Evolutionary conservation across 2,888 invertebrate species (phyloP), one percentile per base, ranked within the genome.

Genomic region (Ochropacha duplaris): DNA sequence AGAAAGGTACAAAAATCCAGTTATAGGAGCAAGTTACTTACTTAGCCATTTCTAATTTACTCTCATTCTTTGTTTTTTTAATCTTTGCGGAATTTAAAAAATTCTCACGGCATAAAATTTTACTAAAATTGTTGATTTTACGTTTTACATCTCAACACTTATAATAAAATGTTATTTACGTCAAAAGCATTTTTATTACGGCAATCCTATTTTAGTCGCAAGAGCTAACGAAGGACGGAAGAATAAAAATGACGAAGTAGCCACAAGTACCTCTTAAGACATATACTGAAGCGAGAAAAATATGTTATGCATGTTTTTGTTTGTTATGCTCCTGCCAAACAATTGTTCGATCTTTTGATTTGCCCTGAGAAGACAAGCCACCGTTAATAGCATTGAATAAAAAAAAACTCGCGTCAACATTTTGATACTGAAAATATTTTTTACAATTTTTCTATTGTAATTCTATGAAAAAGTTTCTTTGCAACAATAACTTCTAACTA

Each of bases 161-260:
- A 16, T 24, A 22, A 50, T 50, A n/a, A n/a, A 26, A 26, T 50
- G 26, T 44, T 44, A 50, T 24, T 50, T 50, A 24, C 50, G 22
- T 50, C 22, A 14, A 24, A 26, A 24, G 24, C 50, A 26, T 50
- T 26, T 64, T 62, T 61, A 62, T 62, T 62, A 63, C 55, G 54
- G 34, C 57, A 57, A 57, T 59, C 52, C 57, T 52, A 57, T 60
- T 58, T 60, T 54, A 57, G 57, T 49, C 55, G 28, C 52, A 49
- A 50, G 49, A 55, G 50, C 50, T 64, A 63, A 64, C 61, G 62
- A 67, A 63, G 55, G 62, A 57, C 39, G 51, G 49, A 19, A 51
- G 51, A 60, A 58, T 56, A 61, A 61, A 58, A 57, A 58, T 34
- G 49, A 49, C 16, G 50, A 50, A 50, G 26, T 50, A 58, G n/a